Evolutionary conservation across 2,113 vertebrate species (phyloP).

Genomic region (Clarias magur): DNA sequence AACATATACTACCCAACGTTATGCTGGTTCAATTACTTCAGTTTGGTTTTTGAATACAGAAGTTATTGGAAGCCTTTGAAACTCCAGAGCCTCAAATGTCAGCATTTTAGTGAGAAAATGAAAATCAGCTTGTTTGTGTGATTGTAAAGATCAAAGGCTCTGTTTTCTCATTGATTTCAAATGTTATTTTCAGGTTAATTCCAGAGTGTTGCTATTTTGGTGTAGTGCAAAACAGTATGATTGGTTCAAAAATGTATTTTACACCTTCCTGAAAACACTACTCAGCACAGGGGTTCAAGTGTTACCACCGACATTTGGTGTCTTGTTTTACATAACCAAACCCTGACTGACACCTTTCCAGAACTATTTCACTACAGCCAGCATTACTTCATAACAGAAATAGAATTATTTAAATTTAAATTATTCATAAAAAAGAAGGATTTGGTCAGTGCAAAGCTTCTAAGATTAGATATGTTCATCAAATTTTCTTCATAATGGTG

Average conservation of each 20-base stretch:
- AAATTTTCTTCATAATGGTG: too few relatives aligned
- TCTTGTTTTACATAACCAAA: neutral
- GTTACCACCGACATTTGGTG: neutral
- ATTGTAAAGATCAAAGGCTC: neutral
- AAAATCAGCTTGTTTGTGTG: neutral
- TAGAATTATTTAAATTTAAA: too few relatives aligned
- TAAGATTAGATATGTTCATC: neutral
- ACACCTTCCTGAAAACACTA: too few relatives aligned
- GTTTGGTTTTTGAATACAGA: neutral
- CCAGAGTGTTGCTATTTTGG: neutral
- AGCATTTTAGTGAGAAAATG: neutral
- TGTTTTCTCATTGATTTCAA: neutral
- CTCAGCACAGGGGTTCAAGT: neutral
- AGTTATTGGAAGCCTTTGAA: neutral
- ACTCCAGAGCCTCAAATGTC: neutral
- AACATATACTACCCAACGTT: neutral
- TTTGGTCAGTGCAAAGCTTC: too few relatives aligned
- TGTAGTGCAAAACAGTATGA: neutral
- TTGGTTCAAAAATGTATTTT: neutral
- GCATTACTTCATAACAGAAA: too few relatives aligned
- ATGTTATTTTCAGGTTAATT: neutral
- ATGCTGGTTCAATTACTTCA: neutral
- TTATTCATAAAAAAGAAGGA: too few relatives aligned
- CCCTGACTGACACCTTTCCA: neutral
- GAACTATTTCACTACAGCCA: neutral